A percentile compares a stretch with the other conserved stretches of the same genome.
phyloP scores from a whole-genome alignment of 2,113 vertebrate species.

The Macquaria australasica region DNA sequence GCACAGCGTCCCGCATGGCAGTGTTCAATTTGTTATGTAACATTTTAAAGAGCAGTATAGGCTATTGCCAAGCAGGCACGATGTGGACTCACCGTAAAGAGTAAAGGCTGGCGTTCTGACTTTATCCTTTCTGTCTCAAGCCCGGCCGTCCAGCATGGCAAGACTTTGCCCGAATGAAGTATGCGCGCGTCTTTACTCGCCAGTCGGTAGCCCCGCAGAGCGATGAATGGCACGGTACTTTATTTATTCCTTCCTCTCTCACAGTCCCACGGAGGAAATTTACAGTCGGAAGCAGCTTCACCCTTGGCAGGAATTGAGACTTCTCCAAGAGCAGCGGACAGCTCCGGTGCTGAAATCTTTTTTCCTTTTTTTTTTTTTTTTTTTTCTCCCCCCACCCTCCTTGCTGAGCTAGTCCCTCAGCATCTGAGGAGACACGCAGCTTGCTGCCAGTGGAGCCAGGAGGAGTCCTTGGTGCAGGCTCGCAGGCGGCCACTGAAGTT shows the following conservation, averaged over 20 bases:
- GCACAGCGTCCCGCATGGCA: background rate
- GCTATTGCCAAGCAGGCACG: background rate
- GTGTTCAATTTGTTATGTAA: slow-evolving; percentile 45
- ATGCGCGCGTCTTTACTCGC: slow-evolving; percentile 22
- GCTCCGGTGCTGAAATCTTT: slow-evolving; percentile 84
- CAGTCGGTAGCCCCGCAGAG: slow-evolving; percentile 15
- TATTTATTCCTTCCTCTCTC: slow-evolving; percentile 50
- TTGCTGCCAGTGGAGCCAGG: slow-evolving; percentile 32
- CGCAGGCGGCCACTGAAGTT: slow-evolving; percentile 52
- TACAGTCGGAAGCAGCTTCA: slow-evolving; percentile 39
- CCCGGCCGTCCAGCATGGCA: slow-evolving; percentile 82
- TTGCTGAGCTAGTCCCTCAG: slow-evolving; percentile 43
- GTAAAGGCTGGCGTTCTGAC: slow-evolving; percentile 52
- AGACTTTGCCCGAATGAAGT: slow-evolving; percentile 64
- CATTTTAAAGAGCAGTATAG: background rate
- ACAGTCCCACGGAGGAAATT: slow-evolving; percentile 44
- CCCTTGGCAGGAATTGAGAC: slow-evolving; percentile 13
- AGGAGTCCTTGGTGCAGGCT: slow-evolving; percentile 42
- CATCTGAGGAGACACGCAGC: slow-evolving; percentile 52
- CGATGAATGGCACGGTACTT: slow-evolving; percentile 54
- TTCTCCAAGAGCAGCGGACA: slow-evolving; percentile 71
- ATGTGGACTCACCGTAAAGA: slow-evolving; percentile 69
- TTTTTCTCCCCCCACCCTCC: slow-evolving; percentile 2
- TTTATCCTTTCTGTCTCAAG: slow-evolving; percentile 71
- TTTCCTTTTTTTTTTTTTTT: background rate